Evolutionary conservation across 2,888 invertebrate species (phyloP).

Genomic region (Quadriops clusia): DNA sequence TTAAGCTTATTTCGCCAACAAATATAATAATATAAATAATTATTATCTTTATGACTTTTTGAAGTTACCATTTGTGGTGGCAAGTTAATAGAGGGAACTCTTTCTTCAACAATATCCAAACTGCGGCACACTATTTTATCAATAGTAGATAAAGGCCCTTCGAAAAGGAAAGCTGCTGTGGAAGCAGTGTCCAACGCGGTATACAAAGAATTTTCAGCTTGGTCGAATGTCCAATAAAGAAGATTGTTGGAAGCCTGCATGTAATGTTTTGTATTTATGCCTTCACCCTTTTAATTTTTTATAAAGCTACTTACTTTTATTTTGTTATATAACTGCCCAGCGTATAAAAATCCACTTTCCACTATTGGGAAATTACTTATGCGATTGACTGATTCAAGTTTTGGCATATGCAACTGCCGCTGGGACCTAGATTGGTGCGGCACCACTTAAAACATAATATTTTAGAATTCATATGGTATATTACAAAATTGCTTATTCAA

Average conservation of each 20-base stretch:
- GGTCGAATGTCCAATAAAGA: slow-evolving; percentile 62
- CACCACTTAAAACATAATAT: slow-evolving; percentile 16
- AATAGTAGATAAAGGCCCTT: slow-evolving; percentile 58
- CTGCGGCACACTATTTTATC: slow-evolving; percentile 72
- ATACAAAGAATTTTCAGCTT: slow-evolving; percentile 63
- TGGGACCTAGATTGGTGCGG: slow-evolving; percentile 15
- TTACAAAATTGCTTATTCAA: no score
- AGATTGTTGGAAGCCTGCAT: slow-evolving; percentile 56
- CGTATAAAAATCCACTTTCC: slow-evolving; percentile 63
- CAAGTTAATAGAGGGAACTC: slow-evolving; percentile 68
- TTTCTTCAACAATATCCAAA: slow-evolving; percentile 73
- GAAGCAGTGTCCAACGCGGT: slow-evolving; percentile 60
- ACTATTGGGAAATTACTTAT: slow-evolving; percentile 72
- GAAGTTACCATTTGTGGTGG: slow-evolving; percentile 71
- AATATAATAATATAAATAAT: no score
- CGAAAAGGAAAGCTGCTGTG: slow-evolving; percentile 61
- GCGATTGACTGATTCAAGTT: slow-evolving; percentile 60
- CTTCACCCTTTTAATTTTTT: slow-evolving; percentile 2
- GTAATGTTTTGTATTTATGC: background rate
- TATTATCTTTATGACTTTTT: no score
- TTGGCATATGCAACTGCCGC: slow-evolving; percentile 35
- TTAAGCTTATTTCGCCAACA: slow-evolving; percentile 4
- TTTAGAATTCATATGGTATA: no score
- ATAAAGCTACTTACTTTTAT: slow-evolving; percentile 50
- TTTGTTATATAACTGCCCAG: slow-evolving; percentile 59